phyloP scores from a whole-genome alignment of 2,888 invertebrate genomes.

The Ochropleura leucogaster region DNA sequence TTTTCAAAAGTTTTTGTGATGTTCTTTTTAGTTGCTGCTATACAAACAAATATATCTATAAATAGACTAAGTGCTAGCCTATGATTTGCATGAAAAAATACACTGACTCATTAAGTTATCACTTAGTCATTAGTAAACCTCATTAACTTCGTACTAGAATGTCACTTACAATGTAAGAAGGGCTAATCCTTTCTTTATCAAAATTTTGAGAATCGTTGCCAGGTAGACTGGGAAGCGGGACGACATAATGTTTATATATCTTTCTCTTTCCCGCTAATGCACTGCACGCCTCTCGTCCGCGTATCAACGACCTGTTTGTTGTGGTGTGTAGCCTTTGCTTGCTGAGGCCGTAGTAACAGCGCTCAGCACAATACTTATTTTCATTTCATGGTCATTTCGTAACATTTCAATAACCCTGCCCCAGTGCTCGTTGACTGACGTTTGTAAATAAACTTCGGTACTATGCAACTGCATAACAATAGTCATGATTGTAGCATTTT shows the following conservation, averaged over 20 bases:
- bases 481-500: conserved; percentile 64
- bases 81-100: conserved; percentile 13
- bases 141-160: conserved; percentile 12
- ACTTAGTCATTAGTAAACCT: conserved; percentile 21
- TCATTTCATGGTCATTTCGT: conserved; percentile 88
- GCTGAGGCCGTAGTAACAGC: conserved; percentile 81
- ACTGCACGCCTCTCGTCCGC: conserved; percentile 76
- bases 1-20: not conserved
- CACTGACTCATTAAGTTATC: conserved; percentile 25
- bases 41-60: not conserved
- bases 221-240: conserved; percentile 73
- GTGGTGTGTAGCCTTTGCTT: conserved; percentile 77
- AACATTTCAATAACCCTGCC: conserved; percentile 82
- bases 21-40: not conserved
- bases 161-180: conserved; percentile 6
- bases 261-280: conserved; percentile 80
- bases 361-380: conserved; percentile 82
- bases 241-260: conserved; percentile 82
- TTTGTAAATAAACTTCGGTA: conserved; percentile 77
- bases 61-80: not conserved
- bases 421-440: conserved; percentile 73
- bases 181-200: conserved; percentile 36
- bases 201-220: conserved; percentile 75
- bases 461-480: conserved; percentile 67
- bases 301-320: conserved; percentile 88